phyloP scores from a whole-genome alignment of 2,888 invertebrate genomes.

The Oscheius sp. region DNA sequence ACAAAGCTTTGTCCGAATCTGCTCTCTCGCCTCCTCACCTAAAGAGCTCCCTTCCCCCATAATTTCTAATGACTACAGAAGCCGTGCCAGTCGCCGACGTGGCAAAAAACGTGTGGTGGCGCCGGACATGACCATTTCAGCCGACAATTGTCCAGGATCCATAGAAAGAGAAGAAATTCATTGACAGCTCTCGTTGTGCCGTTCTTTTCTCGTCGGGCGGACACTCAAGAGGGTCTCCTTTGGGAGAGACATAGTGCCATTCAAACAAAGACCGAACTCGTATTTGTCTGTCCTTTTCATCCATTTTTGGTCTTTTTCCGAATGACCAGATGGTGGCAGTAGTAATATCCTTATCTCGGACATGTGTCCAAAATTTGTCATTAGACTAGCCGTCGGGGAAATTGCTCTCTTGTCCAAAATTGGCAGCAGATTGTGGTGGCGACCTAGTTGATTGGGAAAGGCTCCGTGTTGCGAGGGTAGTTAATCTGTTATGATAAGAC shows the following conservation, averaged over 20 bases:
- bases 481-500: conserved; percentile 27
- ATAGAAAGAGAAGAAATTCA: no score
- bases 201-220: conserved; percentile 4
- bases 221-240: no score
- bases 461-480: conserved; percentile 11
- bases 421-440: background rate
- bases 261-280: conserved; percentile 18
- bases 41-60: background rate
- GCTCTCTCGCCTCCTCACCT: no score
- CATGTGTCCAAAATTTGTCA: background rate
- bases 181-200: background rate
- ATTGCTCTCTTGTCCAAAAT: background rate
- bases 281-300: no score
- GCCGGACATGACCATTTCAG: no score
- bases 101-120: background rate
- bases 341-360: background rate
- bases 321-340: background rate
- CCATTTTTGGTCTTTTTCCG: background rate
- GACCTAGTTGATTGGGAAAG: background rate
- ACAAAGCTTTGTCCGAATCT: no score
- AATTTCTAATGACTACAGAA: background rate
- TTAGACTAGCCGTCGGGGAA: conserved; percentile 12
- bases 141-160: background rate
- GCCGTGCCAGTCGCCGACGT: background rate
- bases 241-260: conserved; percentile 13